A percentile compares a stretch with the other conserved stretches of the same genome.
Conservation (phyloP, 2,113 vertebrate species). For the Saccopteryx bilineata region DNA sequence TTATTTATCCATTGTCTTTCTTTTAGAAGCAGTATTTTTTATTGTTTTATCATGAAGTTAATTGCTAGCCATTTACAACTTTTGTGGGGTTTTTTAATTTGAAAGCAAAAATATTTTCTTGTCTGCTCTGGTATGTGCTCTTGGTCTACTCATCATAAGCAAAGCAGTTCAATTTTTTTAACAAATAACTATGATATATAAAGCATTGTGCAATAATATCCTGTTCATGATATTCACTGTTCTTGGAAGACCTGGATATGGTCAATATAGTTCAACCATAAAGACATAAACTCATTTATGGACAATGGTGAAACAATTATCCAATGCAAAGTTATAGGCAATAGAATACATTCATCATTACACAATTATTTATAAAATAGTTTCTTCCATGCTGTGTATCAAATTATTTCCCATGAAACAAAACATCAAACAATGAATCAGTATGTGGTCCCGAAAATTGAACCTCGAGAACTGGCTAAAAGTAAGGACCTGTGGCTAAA, state of each 20-base stretch:
- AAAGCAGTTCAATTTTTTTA: neutral
- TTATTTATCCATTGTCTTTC: slow-evolving; percentile 21
- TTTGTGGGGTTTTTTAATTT: neutral
- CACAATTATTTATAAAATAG: neutral
- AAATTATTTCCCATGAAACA: neutral
- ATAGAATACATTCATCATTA: neutral
- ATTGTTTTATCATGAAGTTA: neutral
- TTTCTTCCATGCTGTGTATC: neutral
- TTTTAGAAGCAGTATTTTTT: neutral
- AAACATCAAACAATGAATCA: neutral
- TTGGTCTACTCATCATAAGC: neutral
- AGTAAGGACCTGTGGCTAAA: neutral
- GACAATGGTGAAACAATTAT: neutral
- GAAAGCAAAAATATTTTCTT: slow-evolving; percentile 22
- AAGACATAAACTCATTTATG: neutral
- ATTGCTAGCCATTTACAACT: neutral
- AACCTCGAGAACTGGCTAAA: neutral
- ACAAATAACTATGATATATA: neutral
- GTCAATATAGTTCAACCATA: neutral
- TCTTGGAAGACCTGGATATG: neutral
- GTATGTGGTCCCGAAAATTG: neutral
- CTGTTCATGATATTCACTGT: neutral
- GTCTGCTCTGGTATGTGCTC: neutral
- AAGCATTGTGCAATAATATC: neutral
- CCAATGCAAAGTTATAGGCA: neutral